Conservation (phyloP, 2,113 vertebrate genomes). For the Psephotus haematonotus region DNA sequence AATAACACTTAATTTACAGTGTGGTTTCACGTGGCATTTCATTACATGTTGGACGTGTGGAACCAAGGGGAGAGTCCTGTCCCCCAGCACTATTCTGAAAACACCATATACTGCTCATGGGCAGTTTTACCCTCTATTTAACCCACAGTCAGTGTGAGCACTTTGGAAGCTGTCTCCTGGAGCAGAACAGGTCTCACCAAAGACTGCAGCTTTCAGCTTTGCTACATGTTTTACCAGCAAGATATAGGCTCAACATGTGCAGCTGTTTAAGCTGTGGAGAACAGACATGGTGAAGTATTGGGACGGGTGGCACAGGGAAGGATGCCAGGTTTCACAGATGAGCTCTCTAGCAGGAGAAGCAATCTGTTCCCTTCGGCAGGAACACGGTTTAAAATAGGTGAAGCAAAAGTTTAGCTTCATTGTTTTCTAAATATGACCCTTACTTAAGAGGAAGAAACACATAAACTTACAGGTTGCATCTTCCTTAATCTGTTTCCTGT, state of each 20-base stretch:
- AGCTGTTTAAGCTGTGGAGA: accelerated
- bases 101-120: not conserved
- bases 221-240: not conserved
- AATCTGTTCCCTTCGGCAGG: not conserved
- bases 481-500: slow-evolving; percentile 35
- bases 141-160: not conserved
- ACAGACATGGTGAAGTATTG: not conserved
- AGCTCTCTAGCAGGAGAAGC: not conserved
- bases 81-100: not conserved
- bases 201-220: not conserved
- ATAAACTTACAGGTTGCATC: slow-evolving; percentile 18
- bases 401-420: not conserved
- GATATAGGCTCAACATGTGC: not conserved
- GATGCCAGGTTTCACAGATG: not conserved
- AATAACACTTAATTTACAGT: not conserved
- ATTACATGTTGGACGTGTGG: not conserved
- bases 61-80: not conserved
- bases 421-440: slow-evolving; percentile 2
- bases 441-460: slow-evolving; percentile 30
- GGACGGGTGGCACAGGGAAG: not conserved
- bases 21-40: not conserved
- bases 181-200: not conserved
- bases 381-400: not conserved
- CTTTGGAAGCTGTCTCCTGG: not conserved
- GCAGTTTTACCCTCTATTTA: not conserved